phyloP scores from a whole-genome alignment of 2,113 vertebrate genomes.

The Notothenia coriiceps region DNA sequence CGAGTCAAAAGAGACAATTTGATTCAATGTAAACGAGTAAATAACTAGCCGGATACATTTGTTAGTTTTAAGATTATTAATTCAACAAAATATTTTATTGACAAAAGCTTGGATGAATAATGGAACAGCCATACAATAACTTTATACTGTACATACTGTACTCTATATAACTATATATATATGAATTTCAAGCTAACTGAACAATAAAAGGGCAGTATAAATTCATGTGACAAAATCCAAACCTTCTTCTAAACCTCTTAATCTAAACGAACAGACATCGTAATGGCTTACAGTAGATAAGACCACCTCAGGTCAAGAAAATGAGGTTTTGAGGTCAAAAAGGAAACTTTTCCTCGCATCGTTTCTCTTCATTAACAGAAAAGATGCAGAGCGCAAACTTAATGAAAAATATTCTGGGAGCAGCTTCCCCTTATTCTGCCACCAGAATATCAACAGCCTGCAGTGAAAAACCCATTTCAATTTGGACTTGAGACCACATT shows the following conservation, averaged over 20 bases:
- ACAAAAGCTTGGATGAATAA: background rate
- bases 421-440: slow-evolving; percentile 53
- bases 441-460: slow-evolving; percentile 72
- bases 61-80: background rate
- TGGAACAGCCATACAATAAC: background rate
- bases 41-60: background rate
- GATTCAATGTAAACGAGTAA: no score
- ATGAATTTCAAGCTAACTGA: background rate
- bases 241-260: slow-evolving; percentile 39
- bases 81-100: background rate
- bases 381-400: slow-evolving; percentile 56
- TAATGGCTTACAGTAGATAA: slow-evolving; percentile 5
- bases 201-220: background rate
- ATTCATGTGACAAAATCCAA: slow-evolving; percentile 7
- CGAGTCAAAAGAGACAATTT: background rate
- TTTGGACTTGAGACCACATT: slow-evolving; percentile 75
- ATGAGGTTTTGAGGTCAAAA: slow-evolving; percentile 66
- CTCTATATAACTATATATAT: no score
- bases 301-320: slow-evolving; percentile 49
- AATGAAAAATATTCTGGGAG: slow-evolving; percentile 64
- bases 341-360: slow-evolving; percentile 43
- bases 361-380: slow-evolving; percentile 73
- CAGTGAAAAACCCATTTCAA: slow-evolving; percentile 71
- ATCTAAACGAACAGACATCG: slow-evolving; percentile 46
- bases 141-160: no score